Base-by-base conservation (phyloP, 1,140 invertebrate genomes). In the Drosophila obscura region DNA sequence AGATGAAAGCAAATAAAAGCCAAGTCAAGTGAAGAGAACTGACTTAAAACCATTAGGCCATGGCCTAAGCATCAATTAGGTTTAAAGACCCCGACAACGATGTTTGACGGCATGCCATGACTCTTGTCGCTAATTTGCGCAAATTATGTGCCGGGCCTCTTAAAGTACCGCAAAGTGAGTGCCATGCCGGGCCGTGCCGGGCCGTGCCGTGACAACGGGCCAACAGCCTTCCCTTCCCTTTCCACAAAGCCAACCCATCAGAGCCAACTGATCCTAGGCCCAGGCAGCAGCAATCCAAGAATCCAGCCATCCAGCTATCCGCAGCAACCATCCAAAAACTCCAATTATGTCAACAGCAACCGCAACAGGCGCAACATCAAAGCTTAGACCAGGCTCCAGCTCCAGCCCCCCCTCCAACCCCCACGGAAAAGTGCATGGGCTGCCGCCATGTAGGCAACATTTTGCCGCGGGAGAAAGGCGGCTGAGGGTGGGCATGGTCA, bases 311-410 rank as follows among this genome's bases (percentile, higher is more conserved):
- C 61, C 31, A 35, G 9, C 9, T 9, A 35, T 35, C 64, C 53
- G 41, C 62, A 62, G 44, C 35, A 64, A 64, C 57, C 78, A 75
- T 77, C 78, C 82, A 68, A 87, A 87, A 88, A 19, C 66, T 87
- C 83, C 83, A 87, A 88, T 87, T 87, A 87, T 88, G 83, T 88
- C 83, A 88, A 88, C 84, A 88, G 79, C 83, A 88, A 87, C 79
- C 72, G 73, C 83, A 65, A 76, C 75, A 79, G 71, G 69, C 69
- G 63, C 78, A 82, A 87, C 82, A 87, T 88, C 83, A 87, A 87
- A 84, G 81, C 81, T 50, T 22, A 64, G 71, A 53, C 65, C 66
- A 52, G 55, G 50, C 53, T 52, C 26, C 50, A 8, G 49, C 44
- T 7, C 1, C 19, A 19, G 52, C 49, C 45, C 11, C 5, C 35